phyloP scores from a whole-genome alignment of 2,888 invertebrate species.

The Xylocampa areola region DNA sequence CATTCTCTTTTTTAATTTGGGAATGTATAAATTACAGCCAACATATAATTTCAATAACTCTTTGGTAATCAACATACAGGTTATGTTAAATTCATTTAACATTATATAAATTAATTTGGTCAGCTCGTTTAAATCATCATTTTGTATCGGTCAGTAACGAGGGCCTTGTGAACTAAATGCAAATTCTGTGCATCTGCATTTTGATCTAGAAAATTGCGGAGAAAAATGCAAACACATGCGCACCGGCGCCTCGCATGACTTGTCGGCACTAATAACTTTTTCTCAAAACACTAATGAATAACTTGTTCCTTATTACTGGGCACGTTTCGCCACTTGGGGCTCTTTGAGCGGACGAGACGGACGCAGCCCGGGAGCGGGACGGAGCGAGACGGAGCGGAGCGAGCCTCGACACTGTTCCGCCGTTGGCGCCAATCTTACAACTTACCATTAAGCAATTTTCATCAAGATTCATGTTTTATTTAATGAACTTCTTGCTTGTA shows the following conservation, averaged over 20 bases:
- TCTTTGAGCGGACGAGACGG: conserved; percentile 53
- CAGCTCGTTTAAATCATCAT: conserved; percentile 26
- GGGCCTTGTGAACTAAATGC: conserved; percentile 49
- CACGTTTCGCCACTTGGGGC: conserved; percentile 83
- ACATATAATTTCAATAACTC: conserved; percentile 17
- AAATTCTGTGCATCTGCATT: conserved; percentile 60
- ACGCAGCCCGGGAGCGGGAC: conserved; percentile 39
- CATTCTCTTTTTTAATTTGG: conserved; percentile 29
- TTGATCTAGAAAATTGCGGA: conserved; percentile 77
- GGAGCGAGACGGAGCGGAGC: conserved; percentile 22
- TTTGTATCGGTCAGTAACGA: conserved; percentile 55
- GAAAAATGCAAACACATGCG: conserved; percentile 84
- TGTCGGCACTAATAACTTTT: conserved; percentile 84
- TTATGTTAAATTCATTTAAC: conserved; percentile 24
- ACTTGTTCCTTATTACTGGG: conserved; percentile 84
- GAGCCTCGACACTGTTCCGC: conserved; percentile 42
- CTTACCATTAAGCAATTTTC: conserved; percentile 81
- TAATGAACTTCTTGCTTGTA: conserved; percentile 71
- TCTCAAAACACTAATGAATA: conserved; percentile 88
- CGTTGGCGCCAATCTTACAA: conserved; percentile 77
- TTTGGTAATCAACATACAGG: conserved; percentile 15
- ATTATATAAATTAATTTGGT: conserved; percentile 23
- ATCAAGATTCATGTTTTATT: conserved; percentile 78
- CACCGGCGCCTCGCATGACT: conserved; percentile 74
- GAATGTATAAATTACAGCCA: conserved; percentile 13